A percentile compares a stretch with the other conserved stretches of the same genome.
These are phyloP conservation scores for Falco novaeseelandiae DNA, from an alignment of 2,797 vertebrate genomes.

Conservation along the genomic window DNA sequence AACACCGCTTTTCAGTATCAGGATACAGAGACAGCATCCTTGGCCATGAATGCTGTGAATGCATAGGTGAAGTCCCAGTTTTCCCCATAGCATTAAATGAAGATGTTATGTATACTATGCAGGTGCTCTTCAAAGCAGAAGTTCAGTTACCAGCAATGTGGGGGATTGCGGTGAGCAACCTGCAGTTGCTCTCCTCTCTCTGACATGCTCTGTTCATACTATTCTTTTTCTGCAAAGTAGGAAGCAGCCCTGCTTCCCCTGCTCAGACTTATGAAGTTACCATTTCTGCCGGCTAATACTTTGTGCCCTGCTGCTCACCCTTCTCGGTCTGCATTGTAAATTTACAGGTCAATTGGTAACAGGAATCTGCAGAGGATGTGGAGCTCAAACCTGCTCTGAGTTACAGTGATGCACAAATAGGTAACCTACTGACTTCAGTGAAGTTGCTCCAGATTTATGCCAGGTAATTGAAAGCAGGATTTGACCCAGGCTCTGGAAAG, in stretches of 20 bases:
- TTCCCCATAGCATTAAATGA: background rate
- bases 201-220: background rate
- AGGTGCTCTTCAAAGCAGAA: background rate
- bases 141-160: background rate
- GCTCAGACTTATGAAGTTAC: background rate
- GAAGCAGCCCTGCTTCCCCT: background rate
- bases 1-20: background rate
- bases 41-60: too few relatives aligned
- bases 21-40: background rate
- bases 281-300: background rate
- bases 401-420: background rate
- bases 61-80: background rate
- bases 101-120: background rate
- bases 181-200: background rate
- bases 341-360: conserved; percentile 6
- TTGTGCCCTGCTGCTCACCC: background rate
- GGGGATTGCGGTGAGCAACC: too few relatives aligned
- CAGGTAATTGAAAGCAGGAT: conserved; percentile 17
- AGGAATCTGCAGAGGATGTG: background rate
- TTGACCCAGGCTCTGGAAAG: background rate
- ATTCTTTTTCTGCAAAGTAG: background rate
- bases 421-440: background rate
- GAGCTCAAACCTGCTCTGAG: background rate
- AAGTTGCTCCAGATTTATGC: background rate
- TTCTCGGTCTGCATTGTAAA: background rate